These are phyloP conservation scores for Rhadina sibilatrix DNA, from an alignment of 2,113 vertebrate species.

Conservation along the genomic window DNA sequence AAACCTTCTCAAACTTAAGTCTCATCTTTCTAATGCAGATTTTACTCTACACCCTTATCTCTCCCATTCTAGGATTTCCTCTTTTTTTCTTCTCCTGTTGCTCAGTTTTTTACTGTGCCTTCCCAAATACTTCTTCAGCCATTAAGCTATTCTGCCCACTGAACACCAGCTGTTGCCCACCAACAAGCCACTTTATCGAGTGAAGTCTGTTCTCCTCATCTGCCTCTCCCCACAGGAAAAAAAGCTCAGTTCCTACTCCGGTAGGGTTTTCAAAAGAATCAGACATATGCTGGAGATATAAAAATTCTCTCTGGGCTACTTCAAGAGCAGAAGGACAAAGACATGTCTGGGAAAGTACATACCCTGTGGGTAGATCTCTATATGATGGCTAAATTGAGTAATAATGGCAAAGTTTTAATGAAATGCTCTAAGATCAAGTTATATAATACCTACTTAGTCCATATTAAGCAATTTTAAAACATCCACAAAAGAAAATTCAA, in stretches of 20 bases:
- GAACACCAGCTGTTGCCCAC: background rate
- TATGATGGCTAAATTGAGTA: conserved; percentile 24
- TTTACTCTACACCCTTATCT: background rate
- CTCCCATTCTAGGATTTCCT: background rate
- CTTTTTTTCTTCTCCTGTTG: background rate
- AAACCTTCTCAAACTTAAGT: background rate
- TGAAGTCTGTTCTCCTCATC: background rate
- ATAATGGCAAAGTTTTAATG: conserved; percentile 15
- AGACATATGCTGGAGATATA: background rate
- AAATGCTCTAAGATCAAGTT: conserved; percentile 1
- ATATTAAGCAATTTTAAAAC: conserved; percentile 20
- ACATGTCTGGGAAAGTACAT: conserved; percentile 39
- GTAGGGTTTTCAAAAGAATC: background rate
- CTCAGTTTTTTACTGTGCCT: background rate
- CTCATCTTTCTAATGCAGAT: background rate
- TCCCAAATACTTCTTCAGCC: background rate
- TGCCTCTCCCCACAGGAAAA: background rate
- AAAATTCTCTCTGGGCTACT: background rate
- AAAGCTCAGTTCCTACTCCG: background rate
- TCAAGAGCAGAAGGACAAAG: conserved; percentile 43
- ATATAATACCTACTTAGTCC: conserved; percentile 1
- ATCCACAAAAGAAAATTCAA: conserved; percentile 4
- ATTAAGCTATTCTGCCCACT: background rate
- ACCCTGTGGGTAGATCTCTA: conserved; percentile 28
- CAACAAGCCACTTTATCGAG: background rate